phyloP scores from a whole-genome alignment of 2,888 invertebrate species.

The Psylliodes chrysocephalus region DNA sequence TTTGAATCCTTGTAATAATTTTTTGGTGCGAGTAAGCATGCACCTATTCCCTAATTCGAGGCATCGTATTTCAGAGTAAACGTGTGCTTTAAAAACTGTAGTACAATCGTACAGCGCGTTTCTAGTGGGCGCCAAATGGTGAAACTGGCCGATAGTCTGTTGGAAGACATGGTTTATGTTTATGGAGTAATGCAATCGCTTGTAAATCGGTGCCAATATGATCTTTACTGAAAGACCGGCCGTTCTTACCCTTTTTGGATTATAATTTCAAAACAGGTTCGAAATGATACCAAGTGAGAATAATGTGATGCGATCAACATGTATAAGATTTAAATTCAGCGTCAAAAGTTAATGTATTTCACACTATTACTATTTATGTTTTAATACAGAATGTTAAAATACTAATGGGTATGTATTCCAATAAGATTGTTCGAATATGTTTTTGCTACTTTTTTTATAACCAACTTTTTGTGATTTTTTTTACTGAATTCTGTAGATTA shows the following conservation, averaged over 20 bases:
- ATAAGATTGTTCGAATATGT: no score
- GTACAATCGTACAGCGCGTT: conserved; percentile 34
- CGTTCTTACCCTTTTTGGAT: conserved; percentile 45
- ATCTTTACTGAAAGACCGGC: conserved; percentile 53
- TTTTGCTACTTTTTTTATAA: no score
- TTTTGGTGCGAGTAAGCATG: conserved; percentile 37
- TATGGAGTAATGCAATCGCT: conserved; percentile 52
- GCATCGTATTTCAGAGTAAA: conserved; percentile 47
- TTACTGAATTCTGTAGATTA: no score
- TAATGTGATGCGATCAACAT: not conserved
- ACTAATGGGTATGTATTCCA: no score
- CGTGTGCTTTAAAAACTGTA: conserved; percentile 35
- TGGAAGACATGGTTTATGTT: conserved; percentile 44
- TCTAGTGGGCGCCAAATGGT: conserved; percentile 12
- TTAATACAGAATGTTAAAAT: no score
- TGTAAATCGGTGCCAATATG: conserved; percentile 58
- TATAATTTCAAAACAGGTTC: conserved; percentile 40
- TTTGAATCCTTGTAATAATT: conserved; percentile 29
- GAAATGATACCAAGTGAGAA: conserved; percentile 31
- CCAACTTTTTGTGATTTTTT: no score
- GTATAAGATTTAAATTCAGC: not conserved
- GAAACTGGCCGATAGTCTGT: conserved; percentile 30
- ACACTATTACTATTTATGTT: no score
- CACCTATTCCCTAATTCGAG: conserved; percentile 48
- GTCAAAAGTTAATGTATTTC: not conserved